phyloP scores from a whole-genome alignment of 2,797 vertebrate genomes.

The Diglossa cyanea region DNA sequence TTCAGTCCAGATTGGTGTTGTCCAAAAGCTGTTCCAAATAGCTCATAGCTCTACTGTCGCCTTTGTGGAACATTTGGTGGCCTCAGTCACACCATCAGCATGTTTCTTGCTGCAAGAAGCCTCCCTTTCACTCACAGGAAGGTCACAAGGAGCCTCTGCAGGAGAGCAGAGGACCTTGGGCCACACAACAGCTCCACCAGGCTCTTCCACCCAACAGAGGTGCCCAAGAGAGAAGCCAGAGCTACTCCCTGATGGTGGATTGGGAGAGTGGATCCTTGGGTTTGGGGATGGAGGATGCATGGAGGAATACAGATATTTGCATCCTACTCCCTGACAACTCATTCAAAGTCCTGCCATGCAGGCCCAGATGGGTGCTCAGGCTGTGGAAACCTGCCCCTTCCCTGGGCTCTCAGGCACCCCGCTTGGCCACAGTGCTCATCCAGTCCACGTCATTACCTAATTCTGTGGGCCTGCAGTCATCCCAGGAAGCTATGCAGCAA shows the following conservation, averaged over 20 bases:
- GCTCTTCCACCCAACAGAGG: neutral
- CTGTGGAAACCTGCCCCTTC: neutral
- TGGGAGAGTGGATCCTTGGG: neutral
- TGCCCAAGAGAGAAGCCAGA: neutral
- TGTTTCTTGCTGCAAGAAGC: neutral
- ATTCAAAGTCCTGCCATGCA: rapidly evolving
- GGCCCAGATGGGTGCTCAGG: neutral
- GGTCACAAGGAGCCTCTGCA: neutral
- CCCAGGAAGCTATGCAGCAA: neutral
- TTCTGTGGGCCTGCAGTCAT: neutral
- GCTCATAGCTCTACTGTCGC: neutral
- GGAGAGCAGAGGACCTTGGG: neutral
- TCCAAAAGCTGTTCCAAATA: neutral
- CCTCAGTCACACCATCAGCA: neutral
- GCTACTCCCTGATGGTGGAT: neutral
- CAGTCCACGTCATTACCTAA: neutral
- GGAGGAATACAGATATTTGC: neutral
- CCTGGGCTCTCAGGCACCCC: neutral
- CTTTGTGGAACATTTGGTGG: neutral
- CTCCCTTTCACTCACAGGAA: neutral
- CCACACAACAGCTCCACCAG: neutral
- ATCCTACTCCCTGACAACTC: neutral
- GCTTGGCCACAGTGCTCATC: rapidly evolving
- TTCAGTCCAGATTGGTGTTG: neutral
- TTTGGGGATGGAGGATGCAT: rapidly evolving